Evolutionary conservation across 1,140 invertebrate species (phyloP), one percentile per base, ranked within the genome.

Genomic region (Penaeus vannamei): DNA sequence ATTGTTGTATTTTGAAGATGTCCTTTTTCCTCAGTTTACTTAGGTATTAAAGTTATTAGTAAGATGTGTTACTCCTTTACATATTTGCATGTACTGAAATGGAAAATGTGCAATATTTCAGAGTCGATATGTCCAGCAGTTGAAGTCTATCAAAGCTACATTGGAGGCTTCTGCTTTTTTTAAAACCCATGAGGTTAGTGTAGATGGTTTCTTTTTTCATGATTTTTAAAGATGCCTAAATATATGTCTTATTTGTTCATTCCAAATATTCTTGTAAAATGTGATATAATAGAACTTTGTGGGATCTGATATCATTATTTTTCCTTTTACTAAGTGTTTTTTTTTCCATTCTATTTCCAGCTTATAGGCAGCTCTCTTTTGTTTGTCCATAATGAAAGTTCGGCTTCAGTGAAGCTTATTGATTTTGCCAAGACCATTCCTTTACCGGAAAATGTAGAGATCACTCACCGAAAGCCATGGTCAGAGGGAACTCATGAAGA

Each of bases 401-500:
- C 96, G 92, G 97, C 98, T 10, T 97, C 96, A 88, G 95, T 99
- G 22, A 99, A 98, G 98, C 95, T 99, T 94, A 99, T 99, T 85
- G 98, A 99, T 94, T 99, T 99, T 93, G 98, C 98, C 17, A 99
- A 99, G 93, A 99, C 98, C 3, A 95, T 97, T 79, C 95, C 95
- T 23, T 93, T 99, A 77, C 97, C 97, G 3, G 94, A 95, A 2
- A 94, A 95, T 84, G 92, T 97, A 76, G 92, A 91, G 4, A 97
- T 99, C 85, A 95, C 95, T 88, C 98, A 99, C 93, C 95, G 95
- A 85, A 95, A 95, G 17, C 95, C 95, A 66, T 99, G 98, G 98
- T 95, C 96, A 91, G 97, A 98, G 60, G 98, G 98, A n/a, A 99
- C 99, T 93, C 98, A 99, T 92, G 98, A 99, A 94, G 98, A 99